These are phyloP conservation scores for Stenotaenia linearis DNA, from an alignment of 2,888 invertebrate genomes.

Conservation along the genomic window DNA sequence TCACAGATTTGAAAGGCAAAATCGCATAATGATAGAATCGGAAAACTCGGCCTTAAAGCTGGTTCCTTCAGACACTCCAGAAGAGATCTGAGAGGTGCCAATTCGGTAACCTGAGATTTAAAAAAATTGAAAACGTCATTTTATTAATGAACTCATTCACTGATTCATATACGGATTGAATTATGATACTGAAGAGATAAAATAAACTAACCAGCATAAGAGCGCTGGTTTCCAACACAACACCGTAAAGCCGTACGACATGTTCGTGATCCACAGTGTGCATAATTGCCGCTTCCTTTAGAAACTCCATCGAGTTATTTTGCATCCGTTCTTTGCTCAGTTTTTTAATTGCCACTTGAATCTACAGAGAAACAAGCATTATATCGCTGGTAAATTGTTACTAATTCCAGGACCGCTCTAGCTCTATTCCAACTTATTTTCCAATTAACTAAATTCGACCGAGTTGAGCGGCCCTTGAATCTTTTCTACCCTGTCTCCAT, in stretches of 20 bases:
- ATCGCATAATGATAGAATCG: conserved; percentile 84
- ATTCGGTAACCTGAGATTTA: conserved; percentile 70
- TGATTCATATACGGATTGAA: neutral
- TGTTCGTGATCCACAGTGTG: conserved; percentile 95
- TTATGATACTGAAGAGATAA: no score
- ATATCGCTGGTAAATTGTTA: neutral
- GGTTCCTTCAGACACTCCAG: conserved; percentile 94
- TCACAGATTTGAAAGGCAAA: conserved; percentile 94
- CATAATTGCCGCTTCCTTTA: conserved; percentile 98
- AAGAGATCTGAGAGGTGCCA: conserved; percentile 89
- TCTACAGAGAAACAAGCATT: conserved; percentile 52
- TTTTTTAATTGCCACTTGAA: conserved; percentile 95
- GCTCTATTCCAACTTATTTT: neutral
- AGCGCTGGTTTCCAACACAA: conserved; percentile 85
- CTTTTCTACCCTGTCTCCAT: conserved; percentile 69
- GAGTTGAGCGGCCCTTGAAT: no score
- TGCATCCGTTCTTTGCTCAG: conserved; percentile 90
- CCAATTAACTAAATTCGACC: no score
- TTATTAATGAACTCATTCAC: neutral
- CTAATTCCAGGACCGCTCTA: neutral
- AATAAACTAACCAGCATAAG: conserved; percentile 61
- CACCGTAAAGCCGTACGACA: conserved; percentile 94
- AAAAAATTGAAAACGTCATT: neutral
- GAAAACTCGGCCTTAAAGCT: conserved; percentile 80
- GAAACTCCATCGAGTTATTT: conserved; percentile 90